Base-by-base conservation (phyloP, 2,113 vertebrate genomes). In the Phylloscopus trochilus region DNA sequence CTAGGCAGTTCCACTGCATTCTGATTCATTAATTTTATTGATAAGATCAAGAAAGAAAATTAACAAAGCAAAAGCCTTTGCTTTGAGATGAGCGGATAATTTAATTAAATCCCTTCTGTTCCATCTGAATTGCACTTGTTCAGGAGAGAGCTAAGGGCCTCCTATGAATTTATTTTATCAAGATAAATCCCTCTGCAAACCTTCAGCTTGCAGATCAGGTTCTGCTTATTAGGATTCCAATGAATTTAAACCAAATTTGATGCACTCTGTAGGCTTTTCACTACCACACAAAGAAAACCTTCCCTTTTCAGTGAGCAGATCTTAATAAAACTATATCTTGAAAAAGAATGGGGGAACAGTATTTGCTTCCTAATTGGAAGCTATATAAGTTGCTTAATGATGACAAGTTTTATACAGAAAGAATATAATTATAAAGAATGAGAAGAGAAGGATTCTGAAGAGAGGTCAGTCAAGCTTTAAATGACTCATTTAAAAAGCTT, bases 391-490 rank as follows among this genome's bases (percentile, higher is more conserved):
- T 84, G 60, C 90, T 78, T 96, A 94, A 96, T 84, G 90, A 96
- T 94, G 69, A 93, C 86, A 96, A 92, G 76, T 88, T 93, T 96
- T 84, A 58, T 78, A 87, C 46, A 92, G 94, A 92, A 69, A 83
- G 73, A 85, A 64, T 68, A 13, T 86, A 86, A 95, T 92, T 86
- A 72, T 35, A 94, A 90, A 93, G 92, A 95, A 92, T 69, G 46
- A 49, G 35, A 77, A 89, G 60, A 90, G 79, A 89, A 80, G 35
- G 30, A 86, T 84, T 92, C 83, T 92, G 92, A 95, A 80, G 68
- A 77, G 92, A 96, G 93, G 90, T 94, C 95, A 94, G 68, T 80
- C 90, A 84, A 92, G 83, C 90, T 93, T 90, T 90, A 95, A 94
- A 81, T 89, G 86, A 96, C 62, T 94, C 80, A 76, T 93, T 95